Evolutionary conservation across 2,113 vertebrate species (phyloP).

Genomic region (Rhodinocichla rosea): DNA sequence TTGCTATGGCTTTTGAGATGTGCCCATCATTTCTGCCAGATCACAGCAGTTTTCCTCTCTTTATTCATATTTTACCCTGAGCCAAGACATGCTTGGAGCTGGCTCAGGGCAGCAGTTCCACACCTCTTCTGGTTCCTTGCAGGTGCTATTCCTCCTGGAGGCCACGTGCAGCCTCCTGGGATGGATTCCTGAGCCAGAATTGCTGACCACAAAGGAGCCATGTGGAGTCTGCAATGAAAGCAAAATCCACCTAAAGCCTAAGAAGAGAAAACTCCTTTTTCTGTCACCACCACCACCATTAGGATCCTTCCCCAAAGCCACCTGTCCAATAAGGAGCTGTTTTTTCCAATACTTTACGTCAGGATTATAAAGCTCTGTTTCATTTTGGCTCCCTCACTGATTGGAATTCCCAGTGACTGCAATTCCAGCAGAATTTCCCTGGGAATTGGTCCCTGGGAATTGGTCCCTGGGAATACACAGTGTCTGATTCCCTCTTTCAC

Average conservation of each 20-base stretch:
- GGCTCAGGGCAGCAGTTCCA: background rate
- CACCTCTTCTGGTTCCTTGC: background rate
- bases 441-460: background rate
- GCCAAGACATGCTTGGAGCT: background rate
- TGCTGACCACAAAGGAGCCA: background rate
- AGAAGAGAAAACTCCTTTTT: background rate
- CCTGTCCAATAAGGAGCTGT: background rate
- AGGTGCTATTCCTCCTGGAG: background rate
- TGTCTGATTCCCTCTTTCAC: background rate
- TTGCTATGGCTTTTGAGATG: background rate
- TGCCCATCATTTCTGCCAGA: background rate
- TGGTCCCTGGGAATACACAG: background rate
- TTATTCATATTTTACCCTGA: background rate
- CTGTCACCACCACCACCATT: background rate
- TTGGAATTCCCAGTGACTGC: background rate
- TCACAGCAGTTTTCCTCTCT: background rate
- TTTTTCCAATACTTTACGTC: background rate
- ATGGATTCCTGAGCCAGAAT: background rate
- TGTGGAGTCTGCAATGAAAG: background rate
- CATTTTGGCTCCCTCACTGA: background rate
- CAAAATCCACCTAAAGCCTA: background rate
- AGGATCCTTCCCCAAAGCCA: background rate
- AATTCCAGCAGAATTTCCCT: background rate
- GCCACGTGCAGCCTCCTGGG: background rate
- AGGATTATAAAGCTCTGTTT: background rate